Evolutionary conservation across 2,888 invertebrate species (phyloP), one percentile per base, ranked within the genome.

Genomic region (Emmelina monodactyla): DNA sequence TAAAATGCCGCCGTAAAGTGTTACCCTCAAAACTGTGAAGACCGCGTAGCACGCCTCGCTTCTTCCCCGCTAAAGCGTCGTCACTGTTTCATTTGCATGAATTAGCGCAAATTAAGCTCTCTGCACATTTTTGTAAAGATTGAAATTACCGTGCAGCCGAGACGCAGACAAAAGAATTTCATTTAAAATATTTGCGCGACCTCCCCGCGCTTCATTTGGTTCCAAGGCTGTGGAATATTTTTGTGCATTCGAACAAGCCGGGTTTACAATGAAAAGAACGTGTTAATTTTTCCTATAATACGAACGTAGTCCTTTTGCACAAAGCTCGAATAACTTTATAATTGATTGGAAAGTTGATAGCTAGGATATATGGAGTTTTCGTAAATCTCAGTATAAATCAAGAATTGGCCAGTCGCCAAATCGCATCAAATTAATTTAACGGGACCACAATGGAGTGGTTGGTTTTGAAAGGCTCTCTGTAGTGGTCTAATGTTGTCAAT

Each of bases 161-260:
- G 34, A 34, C 39, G 42, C 42, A 47, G 43, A 43, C 45, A 45
- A 53, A 56, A 57, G 49, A 57, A 56, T 61, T 59, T 63, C 47
- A 59, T 57, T 62, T 52, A 55, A 57, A 61, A 60, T 60, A 58
- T 58, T 58, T 25, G 25, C 25, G 25, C 4, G 25, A 3, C n/a
- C 25, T 25, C n/a, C 11, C 25, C n/a, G 25, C 25, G 25, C 25
- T 25, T 11, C 25, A 25, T 25, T 25, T 25, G 25, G 25, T 25
- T 25, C 25, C 3, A 25, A 25, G 25, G n/a, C n/a, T 25, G 11
- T 25, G 25, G n/a, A 4, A 3, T 25, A 25, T 7, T 10, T 25
- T 25, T 25, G 9, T 25, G n/a, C n/a, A n/a, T n/a, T n/a, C n/a
- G n/a, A n/a, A n/a, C n/a, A n/a, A n/a, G n/a, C n/a, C n/a, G n/a